Conservation (phyloP, 2,797 vertebrate species). For the Bradypus variegatus region DNA sequence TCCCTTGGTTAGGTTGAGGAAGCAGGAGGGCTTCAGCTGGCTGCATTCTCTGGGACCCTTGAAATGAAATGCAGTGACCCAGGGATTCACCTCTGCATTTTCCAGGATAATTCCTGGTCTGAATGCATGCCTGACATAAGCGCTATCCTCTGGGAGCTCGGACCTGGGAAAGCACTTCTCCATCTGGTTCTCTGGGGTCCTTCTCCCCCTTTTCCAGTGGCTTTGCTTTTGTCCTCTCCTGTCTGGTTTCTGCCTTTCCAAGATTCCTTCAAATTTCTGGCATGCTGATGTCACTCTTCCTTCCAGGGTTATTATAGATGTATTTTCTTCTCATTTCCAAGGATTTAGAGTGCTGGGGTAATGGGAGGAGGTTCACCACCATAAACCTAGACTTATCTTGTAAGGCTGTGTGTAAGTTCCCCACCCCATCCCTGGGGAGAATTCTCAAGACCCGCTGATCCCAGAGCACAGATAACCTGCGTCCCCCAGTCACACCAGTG, state of each 20-base stretch:
- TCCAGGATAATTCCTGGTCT: background rate
- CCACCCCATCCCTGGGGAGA: background rate
- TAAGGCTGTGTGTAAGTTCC: too few relatives aligned
- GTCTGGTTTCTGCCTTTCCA: background rate
- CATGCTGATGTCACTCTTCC: background rate
- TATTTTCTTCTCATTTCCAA: background rate
- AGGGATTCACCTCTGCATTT: background rate
- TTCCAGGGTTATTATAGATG: too few relatives aligned
- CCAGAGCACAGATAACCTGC: background rate
- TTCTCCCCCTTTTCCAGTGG: background rate
- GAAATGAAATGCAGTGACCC: background rate
- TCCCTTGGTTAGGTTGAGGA: too few relatives aligned
- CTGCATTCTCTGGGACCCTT: background rate
- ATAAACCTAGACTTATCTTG: background rate
- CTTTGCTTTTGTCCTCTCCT: background rate
- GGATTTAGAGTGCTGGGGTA: too few relatives aligned
- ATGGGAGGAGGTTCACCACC: too few relatives aligned
- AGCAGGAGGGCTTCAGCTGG: too few relatives aligned
- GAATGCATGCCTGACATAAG: fast-evolving
- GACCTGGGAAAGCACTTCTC: fast-evolving
- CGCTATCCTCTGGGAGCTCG: too few relatives aligned
- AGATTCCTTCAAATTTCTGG: background rate
- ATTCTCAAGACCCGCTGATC: background rate
- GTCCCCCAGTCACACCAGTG: background rate
- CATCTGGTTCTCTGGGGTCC: too few relatives aligned